Base-by-base conservation (phyloP, 2,888 invertebrate genomes). In the Chalcosyrphus nemorum region DNA sequence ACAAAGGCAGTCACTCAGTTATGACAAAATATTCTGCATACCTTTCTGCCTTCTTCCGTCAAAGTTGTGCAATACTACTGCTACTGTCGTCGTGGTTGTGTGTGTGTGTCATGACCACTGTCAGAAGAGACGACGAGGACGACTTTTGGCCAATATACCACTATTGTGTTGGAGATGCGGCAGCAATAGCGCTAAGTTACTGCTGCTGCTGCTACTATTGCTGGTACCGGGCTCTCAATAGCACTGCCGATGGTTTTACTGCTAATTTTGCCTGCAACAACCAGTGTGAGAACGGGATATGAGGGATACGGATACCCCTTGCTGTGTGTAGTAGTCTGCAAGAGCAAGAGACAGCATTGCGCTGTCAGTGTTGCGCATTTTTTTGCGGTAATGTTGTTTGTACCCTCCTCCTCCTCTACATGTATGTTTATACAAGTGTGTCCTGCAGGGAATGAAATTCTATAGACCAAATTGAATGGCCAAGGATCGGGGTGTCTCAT, bases 341-440 rank as follows among this genome's bases (percentile, higher is more conserved):
- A 66, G 80, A 77, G 68, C 72, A 84, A 77, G 68, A 32, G 75
- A 75, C 80, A 75, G 84, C 80, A 85, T 45, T 85, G 84, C 80
- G 84, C 84, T 75, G 70, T 65, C 84, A 85, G 80, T 85, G 84
- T 80, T 85, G 84, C 84, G 84, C 84, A 85, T 84, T 80, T 85
- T 84, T 80, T 78, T 82, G 81, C 71, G 81, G 77, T 77, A 59
- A 59, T 72, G 27, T 56, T 57, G 65, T 70, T 63, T 52, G 63
- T 43, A 57, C 35, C 38, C 21, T 17, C 35, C 38, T 21, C 13
- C 35, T 24, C 19, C n/a, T 50, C 2, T 17, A 17, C n/a, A 29
- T 1, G 7, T 29, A 13, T 66, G 3, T 6, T 6, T 38, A 6
- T 29, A 15, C 11, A 7, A n/a, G 27, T 71, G 47, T 72, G 72